These are phyloP conservation scores for Gymnocephalus cernua DNA, from an alignment of 2,113 vertebrate species.

Conservation along the genomic window DNA sequence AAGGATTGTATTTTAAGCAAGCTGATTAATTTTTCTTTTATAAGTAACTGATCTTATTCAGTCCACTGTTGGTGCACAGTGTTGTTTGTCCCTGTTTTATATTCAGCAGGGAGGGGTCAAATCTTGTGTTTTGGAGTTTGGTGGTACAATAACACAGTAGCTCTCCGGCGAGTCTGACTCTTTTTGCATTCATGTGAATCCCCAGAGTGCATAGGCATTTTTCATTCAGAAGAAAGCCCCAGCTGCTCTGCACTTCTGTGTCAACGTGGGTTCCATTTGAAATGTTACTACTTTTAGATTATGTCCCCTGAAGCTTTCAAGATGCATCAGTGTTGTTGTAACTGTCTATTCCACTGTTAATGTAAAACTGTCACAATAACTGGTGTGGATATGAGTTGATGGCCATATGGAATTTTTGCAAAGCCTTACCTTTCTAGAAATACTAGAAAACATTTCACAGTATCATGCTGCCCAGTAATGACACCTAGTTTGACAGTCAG, in stretches of 20 bases:
- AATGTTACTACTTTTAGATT: not conserved
- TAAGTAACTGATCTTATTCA: conserved; percentile 31
- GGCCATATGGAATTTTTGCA: no score
- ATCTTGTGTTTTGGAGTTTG: conserved; percentile 22
- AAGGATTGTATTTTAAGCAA: conserved; percentile 62
- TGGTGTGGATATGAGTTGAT: not conserved
- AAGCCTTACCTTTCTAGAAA: not conserved
- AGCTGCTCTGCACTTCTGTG: conserved; percentile 12
- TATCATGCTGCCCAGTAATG: not conserved
- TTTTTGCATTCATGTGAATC: conserved; percentile 30
- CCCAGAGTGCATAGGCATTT: conserved; percentile 24
- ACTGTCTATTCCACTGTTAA: not conserved
- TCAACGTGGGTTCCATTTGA: conserved; percentile 27
- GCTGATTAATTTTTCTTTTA: conserved; percentile 45
- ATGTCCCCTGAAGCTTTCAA: conserved; percentile 11
- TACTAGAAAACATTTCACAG: not conserved
- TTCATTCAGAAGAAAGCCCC: conserved; percentile 33
- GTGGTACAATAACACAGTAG: not conserved
- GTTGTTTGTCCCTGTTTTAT: conserved; percentile 18
- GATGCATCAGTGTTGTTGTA: conserved; percentile 2
- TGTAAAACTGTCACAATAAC: not conserved
- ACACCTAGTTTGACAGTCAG: not conserved
- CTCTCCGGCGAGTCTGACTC: not conserved
- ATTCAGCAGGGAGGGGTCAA: not conserved
- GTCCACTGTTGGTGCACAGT: not conserved